Base-by-base conservation (phyloP, 2,888 invertebrate species). In the Dicyrtomina minuta region DNA sequence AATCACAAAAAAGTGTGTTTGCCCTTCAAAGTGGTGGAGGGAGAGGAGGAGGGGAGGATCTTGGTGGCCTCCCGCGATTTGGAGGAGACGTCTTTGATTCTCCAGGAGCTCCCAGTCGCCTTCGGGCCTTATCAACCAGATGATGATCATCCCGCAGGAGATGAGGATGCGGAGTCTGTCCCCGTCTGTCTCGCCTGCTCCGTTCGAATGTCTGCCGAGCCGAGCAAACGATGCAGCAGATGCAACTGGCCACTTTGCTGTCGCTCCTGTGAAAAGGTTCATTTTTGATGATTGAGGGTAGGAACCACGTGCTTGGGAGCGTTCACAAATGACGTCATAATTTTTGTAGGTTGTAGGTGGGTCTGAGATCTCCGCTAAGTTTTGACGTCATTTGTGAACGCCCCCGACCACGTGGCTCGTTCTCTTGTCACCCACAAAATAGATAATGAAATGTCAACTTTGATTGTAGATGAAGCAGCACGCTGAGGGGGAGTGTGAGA, bases 1-100 rank as follows among this genome's bases (percentile, higher is more conserved):
- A n/a, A 6, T 46, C 62, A 64, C 22, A 64, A 64, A 22, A 64
- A 51, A 33, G 1, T 15, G 12, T 64, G 62, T 26, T 26, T 22
- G 22, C 33, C 62, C 1, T 64, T 51, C 13, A 51, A 64, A 33
- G 20, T 64, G 5, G 26, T 12, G 4, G 20, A 17, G n/a, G 39
- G n/a, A n/a, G 62, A 64, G 2, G 51, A 64, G 12, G 13, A 26
- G 24, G 53, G 62, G n/a, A 49, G 51, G 12, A 15, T 33, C 39
- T 51, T 64, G 17, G 20, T 64, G 2, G 62, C 62, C 4, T 64
- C 62, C 15, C 27, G 62, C 17, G 62, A 64, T 26, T n/a, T 64
- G 3, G 26, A 49, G 17, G 62, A 51, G 39, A 20, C 27, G 27
- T 17, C 51, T n/a, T 22, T 64, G 1, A 27, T 64, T 12, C 33